phyloP scores from a whole-genome alignment of 2,797 vertebrate genomes.

The Halcyon leucocephala region DNA sequence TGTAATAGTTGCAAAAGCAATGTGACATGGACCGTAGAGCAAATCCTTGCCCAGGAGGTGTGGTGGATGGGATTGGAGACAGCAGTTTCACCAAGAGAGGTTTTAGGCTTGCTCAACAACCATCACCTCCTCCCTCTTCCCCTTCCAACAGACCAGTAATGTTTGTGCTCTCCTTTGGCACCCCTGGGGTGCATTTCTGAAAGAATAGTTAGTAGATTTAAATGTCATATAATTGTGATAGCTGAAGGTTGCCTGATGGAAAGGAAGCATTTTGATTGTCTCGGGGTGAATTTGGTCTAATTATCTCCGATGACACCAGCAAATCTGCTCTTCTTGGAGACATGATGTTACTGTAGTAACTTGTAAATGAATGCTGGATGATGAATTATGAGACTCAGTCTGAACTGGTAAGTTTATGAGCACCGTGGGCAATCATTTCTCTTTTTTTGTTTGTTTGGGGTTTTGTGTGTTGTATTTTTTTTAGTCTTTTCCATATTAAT shows the following conservation, averaged over 20 bases:
- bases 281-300: slow-evolving; percentile 54
- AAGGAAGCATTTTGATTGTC: slow-evolving; percentile 20
- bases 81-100: background rate
- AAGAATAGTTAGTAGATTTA: slow-evolving; percentile 9
- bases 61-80: background rate
- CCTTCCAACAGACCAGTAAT: background rate
- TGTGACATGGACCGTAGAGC: background rate
- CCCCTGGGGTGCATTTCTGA: background rate
- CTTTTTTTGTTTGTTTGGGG: background rate
- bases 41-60: background rate
- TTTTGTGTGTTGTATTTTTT: background rate
- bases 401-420: slow-evolving; percentile 43
- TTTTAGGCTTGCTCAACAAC: accelerated
- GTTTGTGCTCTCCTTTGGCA: background rate
- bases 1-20: background rate
- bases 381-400: slow-evolving; percentile 62
- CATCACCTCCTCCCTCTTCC: background rate
- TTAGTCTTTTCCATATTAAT: slow-evolving; percentile 10
- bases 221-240: slow-evolving; percentile 5
- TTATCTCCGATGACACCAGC: slow-evolving; percentile 67
- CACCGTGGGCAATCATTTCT: slow-evolving; percentile 45
- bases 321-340: slow-evolving; percentile 63
- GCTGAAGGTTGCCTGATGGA: slow-evolving; percentile 36
- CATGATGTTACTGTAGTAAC: slow-evolving; percentile 67
- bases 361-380: slow-evolving; percentile 67